phyloP scores from a whole-genome alignment of 92 coral and sea anemone genomes.

The Palythoa grandis region DNA sequence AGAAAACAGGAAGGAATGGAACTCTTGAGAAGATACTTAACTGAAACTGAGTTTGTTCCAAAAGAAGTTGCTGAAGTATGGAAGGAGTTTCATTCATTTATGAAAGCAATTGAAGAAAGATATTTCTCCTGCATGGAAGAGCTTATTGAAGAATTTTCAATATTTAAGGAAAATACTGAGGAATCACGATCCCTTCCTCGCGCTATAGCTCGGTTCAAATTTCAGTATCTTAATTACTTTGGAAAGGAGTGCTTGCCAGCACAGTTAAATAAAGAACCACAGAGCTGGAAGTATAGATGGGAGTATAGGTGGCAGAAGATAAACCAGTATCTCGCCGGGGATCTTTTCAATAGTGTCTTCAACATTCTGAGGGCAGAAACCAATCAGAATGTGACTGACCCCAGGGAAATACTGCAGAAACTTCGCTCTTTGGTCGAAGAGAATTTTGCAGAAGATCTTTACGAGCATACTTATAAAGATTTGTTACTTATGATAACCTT shows the following conservation, averaged over 20 bases:
- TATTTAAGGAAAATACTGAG: constrained; percentile 37
- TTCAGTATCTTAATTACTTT: constrained; percentile 45
- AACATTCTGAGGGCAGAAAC: constrained; percentile 1
- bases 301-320: constrained; percentile 44
- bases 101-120: constrained; percentile 37
- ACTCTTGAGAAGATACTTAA: constrained; percentile 38
- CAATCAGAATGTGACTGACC: neutral
- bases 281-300: constrained; percentile 46
- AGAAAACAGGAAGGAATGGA: constrained; percentile 38
- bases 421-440: constrained; percentile 11
- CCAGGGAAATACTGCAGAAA: neutral
- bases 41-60: constrained; percentile 21
- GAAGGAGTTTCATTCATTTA: constrained; percentile 19
- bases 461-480: neutral
- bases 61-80: constrained; percentile 26
- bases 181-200: constrained; percentile 27
- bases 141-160: constrained; percentile 38
- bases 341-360: constrained; percentile 42
- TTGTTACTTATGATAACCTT: constrained; percentile 25
- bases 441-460: neutral
- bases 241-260: constrained; percentile 7
- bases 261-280: neutral
- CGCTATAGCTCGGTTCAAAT: constrained; percentile 31
- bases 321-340: constrained; percentile 53
- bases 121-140: constrained; percentile 39